Conservation (phyloP, 2,797 vertebrate species). For the Sebastes minor region DNA sequence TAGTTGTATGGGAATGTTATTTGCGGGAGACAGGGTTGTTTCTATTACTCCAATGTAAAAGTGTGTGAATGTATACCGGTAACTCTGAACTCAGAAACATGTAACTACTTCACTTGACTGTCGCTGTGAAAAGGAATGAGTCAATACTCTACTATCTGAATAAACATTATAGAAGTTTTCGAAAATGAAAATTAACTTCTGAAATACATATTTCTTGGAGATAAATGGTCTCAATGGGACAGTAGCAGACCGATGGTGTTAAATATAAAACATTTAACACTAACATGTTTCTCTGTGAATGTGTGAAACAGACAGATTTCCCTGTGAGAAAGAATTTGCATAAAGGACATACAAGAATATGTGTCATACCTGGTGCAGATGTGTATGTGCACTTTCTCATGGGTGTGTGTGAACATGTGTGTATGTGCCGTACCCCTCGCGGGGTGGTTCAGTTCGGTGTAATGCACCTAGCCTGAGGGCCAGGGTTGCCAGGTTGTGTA, state of each 20-base stretch:
- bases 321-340: neutral
- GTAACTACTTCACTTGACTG: neutral
- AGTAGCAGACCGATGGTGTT: neutral
- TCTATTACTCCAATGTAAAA: neutral
- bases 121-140: neutral
- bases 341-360: neutral
- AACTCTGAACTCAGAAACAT: neutral
- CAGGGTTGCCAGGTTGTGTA: constrained; percentile 74
- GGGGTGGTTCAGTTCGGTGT: constrained; percentile 31
- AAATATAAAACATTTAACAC: neutral
- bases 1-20: too few relatives aligned
- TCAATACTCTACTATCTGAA: neutral
- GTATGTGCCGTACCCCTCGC: neutral
- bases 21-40: too few relatives aligned
- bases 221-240: neutral
- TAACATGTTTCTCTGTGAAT: neutral
- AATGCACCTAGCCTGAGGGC: constrained; percentile 58
- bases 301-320: neutral
- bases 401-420: neutral
- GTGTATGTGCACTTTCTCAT: neutral
- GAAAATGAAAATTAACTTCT: neutral
- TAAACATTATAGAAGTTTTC: neutral
- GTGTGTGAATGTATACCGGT: neutral
- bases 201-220: neutral
- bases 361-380: neutral